Conservation (phyloP, 2,113 vertebrate genomes). For the Alexandromys fortis region DNA sequence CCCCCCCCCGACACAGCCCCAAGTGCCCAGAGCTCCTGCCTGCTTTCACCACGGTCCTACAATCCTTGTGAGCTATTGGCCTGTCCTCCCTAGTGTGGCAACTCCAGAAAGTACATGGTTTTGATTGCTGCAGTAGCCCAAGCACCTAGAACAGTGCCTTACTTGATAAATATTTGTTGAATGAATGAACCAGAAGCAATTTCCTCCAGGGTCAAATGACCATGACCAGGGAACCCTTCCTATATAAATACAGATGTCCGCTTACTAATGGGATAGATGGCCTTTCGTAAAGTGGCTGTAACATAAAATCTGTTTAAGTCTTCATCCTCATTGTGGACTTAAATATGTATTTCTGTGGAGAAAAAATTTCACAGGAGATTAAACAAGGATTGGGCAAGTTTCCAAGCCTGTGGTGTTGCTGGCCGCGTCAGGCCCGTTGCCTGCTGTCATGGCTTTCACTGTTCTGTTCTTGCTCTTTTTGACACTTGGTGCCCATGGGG, state of each 20-base stretch:
- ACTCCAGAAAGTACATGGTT: background rate
- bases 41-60: background rate
- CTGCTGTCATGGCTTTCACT: background rate
- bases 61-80: too few species aligned
- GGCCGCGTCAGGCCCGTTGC: background rate
- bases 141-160: background rate
- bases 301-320: conserved; percentile 37
- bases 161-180: background rate
- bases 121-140: background rate
- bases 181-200: background rate
- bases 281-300: conserved; percentile 31
- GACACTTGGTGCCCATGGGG: background rate
- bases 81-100: background rate
- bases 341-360: conserved; percentile 26
- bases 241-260: conserved; percentile 32
- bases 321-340: conserved; percentile 60
- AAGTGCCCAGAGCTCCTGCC: background rate
- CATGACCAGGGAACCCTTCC: background rate
- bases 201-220: conserved; percentile 9
- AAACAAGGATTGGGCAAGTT: conserved; percentile 68
- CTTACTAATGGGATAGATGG: background rate
- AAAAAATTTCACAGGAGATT: conserved; percentile 48
- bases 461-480: background rate
- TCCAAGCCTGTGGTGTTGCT: conserved; percentile 14
- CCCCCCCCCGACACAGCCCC: accelerated